A percentile compares a stretch with the other conserved stretches of the same genome.
phyloP scores from a whole-genome alignment of 2,113 vertebrate genomes.

The Arenaria interpres region DNA sequence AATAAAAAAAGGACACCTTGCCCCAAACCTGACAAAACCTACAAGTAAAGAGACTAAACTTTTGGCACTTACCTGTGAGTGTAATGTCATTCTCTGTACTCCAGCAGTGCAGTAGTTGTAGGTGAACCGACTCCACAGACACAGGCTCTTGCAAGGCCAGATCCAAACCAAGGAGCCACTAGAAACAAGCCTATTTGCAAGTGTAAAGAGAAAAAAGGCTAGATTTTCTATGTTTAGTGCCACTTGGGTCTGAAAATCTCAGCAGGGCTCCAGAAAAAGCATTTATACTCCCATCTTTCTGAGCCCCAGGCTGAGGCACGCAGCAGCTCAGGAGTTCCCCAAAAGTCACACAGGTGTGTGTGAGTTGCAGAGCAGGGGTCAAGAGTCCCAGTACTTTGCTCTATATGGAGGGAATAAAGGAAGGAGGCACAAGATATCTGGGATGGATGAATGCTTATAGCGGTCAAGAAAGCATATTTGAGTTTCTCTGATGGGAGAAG shows the following conservation, averaged over 20 bases:
- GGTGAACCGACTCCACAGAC: neutral
- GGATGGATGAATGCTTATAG: neutral
- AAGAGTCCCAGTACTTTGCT: neutral
- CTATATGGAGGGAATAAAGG: neutral
- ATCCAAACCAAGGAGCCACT: neutral
- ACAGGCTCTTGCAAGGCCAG: neutral
- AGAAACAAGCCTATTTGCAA: neutral
- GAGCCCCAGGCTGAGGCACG: neutral
- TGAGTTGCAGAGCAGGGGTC: neutral
- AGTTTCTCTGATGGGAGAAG: neutral
- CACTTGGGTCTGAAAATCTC: neutral
- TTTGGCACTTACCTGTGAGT: neutral
- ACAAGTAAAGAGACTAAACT: neutral
- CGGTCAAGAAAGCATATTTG: neutral
- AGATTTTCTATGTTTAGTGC: neutral
- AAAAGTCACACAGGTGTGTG: neutral
- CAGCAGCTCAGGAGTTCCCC: neutral
- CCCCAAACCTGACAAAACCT: rapidly evolving
- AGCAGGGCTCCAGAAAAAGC: neutral
- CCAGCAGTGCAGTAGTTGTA: neutral
- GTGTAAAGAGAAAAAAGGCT: neutral
- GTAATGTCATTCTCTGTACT: neutral
- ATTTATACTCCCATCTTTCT: neutral
- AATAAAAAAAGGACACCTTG: too few species aligned
- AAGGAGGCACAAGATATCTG: neutral